A percentile compares a stretch with the other conserved stretches of the same genome.
Conservation (phyloP, 2,888 invertebrate species). For the Harpagoxenus sublaevis region DNA sequence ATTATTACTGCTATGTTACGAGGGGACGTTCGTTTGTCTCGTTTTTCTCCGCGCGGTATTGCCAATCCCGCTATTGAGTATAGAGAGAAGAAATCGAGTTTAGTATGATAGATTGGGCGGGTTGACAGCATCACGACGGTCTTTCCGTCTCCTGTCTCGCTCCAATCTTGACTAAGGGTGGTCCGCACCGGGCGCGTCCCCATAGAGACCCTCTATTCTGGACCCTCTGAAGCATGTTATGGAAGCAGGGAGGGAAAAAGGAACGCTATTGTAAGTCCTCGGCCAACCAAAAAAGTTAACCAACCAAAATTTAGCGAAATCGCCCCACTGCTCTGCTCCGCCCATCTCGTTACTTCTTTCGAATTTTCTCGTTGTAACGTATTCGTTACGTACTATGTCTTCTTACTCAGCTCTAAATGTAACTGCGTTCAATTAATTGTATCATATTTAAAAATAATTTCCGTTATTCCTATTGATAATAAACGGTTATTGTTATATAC, state of each 20-base stretch:
- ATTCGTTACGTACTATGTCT: background rate
- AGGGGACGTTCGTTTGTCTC: conserved; percentile 67
- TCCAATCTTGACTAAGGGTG: conserved; percentile 74
- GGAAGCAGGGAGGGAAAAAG: conserved; percentile 69
- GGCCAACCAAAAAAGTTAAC: conserved; percentile 77
- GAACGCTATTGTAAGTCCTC: conserved; percentile 73
- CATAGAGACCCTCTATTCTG: conserved; percentile 69
- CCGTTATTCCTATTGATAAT: background rate
- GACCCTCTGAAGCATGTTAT: conserved; percentile 70
- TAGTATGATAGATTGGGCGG: conserved; percentile 85
- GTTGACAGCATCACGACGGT: conserved; percentile 79
- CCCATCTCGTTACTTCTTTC: conserved; percentile 74
- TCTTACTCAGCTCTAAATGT: background rate
- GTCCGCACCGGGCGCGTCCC: conserved; percentile 72
- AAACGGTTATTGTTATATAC: background rate
- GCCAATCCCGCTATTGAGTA: conserved; percentile 80
- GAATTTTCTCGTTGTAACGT: conserved; percentile 42
- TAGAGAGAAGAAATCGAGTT: conserved; percentile 84
- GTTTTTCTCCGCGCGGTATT: conserved; percentile 64
- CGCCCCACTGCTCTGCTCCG: conserved; percentile 76
- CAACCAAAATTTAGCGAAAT: conserved; percentile 82
- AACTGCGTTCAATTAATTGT: conserved; percentile 3
- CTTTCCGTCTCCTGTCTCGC: conserved; percentile 57
- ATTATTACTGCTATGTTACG: conserved; percentile 55
- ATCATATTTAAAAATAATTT: background rate